Conservation (phyloP, 2,888 invertebrate genomes). For the Microplitis deprimator region DNA sequence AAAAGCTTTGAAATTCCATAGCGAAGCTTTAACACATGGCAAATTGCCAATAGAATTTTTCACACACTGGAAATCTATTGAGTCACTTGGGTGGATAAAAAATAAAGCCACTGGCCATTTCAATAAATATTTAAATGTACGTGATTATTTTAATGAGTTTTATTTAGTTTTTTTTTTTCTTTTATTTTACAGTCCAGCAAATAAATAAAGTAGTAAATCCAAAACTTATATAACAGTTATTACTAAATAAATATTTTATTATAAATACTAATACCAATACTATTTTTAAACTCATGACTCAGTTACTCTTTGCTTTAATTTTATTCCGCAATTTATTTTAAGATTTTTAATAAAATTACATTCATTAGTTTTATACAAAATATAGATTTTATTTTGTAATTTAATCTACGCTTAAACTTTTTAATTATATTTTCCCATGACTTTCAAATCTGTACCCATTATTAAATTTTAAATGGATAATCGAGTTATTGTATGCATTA, state of each 20-base stretch:
- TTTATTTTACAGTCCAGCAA: background rate
- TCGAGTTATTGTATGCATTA: background rate
- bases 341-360: background rate
- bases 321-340: background rate
- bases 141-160: constrained; percentile 2
- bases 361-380: background rate
- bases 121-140: constrained; percentile 7
- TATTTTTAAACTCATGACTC: background rate
- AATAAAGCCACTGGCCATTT: background rate
- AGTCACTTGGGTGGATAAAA: background rate
- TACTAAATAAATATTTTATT: background rate
- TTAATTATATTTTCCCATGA: background rate
- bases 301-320: background rate
- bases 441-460: background rate
- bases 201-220: background rate
- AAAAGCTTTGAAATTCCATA: background rate
- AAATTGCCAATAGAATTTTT: constrained; percentile 39
- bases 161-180: background rate
- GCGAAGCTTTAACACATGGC: constrained; percentile 28
- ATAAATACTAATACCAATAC: background rate
- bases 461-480: background rate
- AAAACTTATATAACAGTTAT: background rate
- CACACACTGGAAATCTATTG: background rate
- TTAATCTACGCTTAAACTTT: background rate
- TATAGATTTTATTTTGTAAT: background rate